Evolutionary conservation across 2,797 vertebrate species (phyloP).

Genomic region (Ambastaia sidthimunki): DNA sequence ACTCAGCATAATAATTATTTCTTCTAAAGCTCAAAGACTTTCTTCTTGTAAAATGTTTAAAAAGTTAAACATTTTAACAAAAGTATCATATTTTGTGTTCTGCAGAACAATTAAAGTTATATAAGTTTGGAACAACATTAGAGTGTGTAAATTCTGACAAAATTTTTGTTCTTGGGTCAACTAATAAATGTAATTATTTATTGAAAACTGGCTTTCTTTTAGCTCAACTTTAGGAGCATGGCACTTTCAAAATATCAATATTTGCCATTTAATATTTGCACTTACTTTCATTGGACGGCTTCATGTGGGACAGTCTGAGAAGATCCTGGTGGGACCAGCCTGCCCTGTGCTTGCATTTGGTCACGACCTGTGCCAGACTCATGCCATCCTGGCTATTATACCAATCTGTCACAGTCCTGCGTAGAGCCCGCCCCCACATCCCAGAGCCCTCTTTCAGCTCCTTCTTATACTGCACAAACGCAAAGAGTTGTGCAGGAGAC

Average conservation of each 20-base stretch:
- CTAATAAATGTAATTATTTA: too few species aligned
- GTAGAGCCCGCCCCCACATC: conserved; percentile 93
- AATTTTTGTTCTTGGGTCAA: too few species aligned
- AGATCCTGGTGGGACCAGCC: conserved; percentile 97
- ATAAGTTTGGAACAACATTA: background rate
- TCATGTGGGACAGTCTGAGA: conserved; percentile 90
- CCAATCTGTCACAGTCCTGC: conserved; percentile 93
- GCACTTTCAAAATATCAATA: too few species aligned
- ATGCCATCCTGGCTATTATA: conserved; percentile 89
- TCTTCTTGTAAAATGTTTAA: background rate
- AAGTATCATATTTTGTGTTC: background rate
- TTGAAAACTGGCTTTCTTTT: too few species aligned
- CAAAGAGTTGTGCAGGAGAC: conserved; percentile 86
- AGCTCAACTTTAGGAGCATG: too few species aligned
- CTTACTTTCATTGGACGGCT: conserved; percentile 90
- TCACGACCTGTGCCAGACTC: conserved; percentile 86
- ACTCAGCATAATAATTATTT: too few species aligned
- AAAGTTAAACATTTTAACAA: background rate
- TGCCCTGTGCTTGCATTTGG: conserved; percentile 89
- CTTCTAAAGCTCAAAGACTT: too few species aligned
- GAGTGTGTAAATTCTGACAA: too few species aligned
- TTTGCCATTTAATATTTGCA: background rate
- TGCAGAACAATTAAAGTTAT: background rate
- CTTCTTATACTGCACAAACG: conserved; percentile 93
- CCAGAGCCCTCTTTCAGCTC: conserved; percentile 90